A percentile compares a stretch with the other conserved stretches of the same genome.
phyloP scores from a whole-genome alignment of 1,140 invertebrate genomes.

The Proctacanthus coquilletti region DNA sequence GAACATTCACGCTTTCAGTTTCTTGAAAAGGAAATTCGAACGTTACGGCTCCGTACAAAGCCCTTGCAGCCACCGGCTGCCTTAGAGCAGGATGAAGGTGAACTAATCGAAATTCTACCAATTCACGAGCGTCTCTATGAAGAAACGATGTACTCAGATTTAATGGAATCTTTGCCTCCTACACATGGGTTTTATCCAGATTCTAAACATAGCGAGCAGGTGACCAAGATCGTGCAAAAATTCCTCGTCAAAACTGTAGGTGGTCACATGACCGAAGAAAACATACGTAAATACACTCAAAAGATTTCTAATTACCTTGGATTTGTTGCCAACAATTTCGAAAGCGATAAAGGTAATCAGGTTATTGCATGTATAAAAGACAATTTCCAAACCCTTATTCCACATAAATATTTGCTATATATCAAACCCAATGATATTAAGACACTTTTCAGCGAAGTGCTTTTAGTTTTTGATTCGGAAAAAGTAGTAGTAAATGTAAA shows the following conservation, averaged over 20 bases:
- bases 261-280: constrained; percentile 12
- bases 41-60: constrained; percentile 23
- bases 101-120: constrained; percentile 2
- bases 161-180: constrained; percentile 15
- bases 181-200: constrained; percentile 17
- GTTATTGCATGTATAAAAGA: constrained; percentile 22
- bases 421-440: constrained; percentile 16
- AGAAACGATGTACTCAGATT: constrained; percentile 7
- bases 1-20: constrained; percentile 9
- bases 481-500: constrained; percentile 21
- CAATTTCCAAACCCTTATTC: constrained; percentile 19
- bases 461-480: constrained; percentile 21
- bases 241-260: constrained; percentile 17
- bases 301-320: constrained; percentile 19
- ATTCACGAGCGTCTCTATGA: constrained; percentile 11
- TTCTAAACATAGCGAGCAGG: constrained; percentile 21
- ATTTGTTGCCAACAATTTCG: constrained; percentile 22
- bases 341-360: constrained; percentile 19
- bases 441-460: constrained; percentile 21
- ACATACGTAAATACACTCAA: constrained; percentile 16
- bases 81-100: background rate
- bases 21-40: constrained; percentile 23
- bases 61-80: constrained; percentile 12
- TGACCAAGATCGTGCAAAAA: constrained; percentile 21
- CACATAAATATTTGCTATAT: constrained; percentile 23